These are phyloP conservation scores for Ceratitis capitata DNA, from an alignment of 1,140 invertebrate genomes.

Conservation along the genomic window DNA sequence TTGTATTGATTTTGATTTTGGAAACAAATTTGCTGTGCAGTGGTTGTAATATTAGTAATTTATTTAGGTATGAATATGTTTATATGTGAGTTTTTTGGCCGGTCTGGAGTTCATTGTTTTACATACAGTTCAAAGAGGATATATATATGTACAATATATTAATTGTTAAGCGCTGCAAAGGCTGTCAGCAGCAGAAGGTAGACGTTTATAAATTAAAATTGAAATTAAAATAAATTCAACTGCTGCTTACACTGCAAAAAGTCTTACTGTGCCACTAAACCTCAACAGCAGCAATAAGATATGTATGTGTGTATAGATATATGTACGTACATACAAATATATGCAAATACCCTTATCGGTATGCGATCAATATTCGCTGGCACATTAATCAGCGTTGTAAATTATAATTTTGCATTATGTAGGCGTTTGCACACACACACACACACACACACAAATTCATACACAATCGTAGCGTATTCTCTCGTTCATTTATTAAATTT, in stretches of 20 bases:
- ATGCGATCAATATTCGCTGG: not conserved
- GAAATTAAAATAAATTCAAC: not conserved
- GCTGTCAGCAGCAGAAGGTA: not conserved
- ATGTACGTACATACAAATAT: too few species aligned
- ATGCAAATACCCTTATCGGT: conserved; percentile 5
- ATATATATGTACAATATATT: too few species aligned
- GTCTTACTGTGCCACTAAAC: not conserved
- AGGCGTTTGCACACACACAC: not conserved
- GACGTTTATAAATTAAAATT: not conserved
- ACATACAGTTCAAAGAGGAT: too few species aligned
- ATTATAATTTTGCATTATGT: not conserved
- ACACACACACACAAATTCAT: not conserved
- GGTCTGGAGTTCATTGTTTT: not conserved
- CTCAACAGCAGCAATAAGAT: not conserved
- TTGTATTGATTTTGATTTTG: too few species aligned
- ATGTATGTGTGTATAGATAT: too few species aligned
- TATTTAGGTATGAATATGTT: not conserved
- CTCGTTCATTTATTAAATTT: not conserved
- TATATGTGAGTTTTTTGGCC: not conserved
- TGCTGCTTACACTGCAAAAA: not conserved
- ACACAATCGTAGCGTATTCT: not conserved
- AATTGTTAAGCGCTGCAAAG: not conserved
- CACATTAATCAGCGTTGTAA: not conserved
- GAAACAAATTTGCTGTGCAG: not conserved
- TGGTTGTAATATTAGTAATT: not conserved